These are phyloP conservation scores for Lordiphosa stackelbergi DNA, from an alignment of 1,140 invertebrate genomes.

Conservation along the genomic window DNA sequence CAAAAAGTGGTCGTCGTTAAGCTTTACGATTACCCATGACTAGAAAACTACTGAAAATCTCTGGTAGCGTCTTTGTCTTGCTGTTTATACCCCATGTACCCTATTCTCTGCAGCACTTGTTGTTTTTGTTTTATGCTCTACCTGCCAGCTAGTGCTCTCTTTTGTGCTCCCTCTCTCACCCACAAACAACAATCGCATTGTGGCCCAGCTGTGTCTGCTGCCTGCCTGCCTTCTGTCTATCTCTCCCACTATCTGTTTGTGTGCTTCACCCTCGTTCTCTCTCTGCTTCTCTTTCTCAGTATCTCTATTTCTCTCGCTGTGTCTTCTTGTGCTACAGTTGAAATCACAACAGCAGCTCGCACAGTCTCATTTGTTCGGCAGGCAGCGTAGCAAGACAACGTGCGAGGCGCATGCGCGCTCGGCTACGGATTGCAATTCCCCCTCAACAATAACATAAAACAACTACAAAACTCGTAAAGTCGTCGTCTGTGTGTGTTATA, in stretches of 20 bases:
- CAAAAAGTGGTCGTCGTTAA: no score
- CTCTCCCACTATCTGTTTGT: constrained; percentile 8
- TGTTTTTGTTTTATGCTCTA: constrained; percentile 43
- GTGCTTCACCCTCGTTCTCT: constrained; percentile 6
- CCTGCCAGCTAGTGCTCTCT: constrained; percentile 28
- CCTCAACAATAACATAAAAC: constrained; percentile 14
- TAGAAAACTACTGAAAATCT: no score
- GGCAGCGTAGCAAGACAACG: constrained; percentile 55
- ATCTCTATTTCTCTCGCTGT: constrained; percentile 3
- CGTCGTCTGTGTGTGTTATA: constrained; percentile 27
- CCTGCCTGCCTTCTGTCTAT: constrained; percentile 10
- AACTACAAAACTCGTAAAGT: constrained; percentile 11
- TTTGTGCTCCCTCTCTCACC: constrained; percentile 35
- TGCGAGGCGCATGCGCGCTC: constrained; percentile 67
- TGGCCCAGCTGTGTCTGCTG: constrained; percentile 10
- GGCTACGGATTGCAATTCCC: constrained; percentile 32
- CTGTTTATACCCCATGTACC: background rate
- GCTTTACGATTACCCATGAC: no score
- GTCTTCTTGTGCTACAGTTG: constrained; percentile 6
- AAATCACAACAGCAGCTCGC: constrained; percentile 7
- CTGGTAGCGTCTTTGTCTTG: background rate
- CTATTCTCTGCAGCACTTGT: constrained; percentile 42
- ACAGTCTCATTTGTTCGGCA: constrained; percentile 45
- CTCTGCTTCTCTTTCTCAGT: constrained; percentile 5
- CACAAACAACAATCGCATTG: constrained; percentile 37